phyloP scores from a whole-genome alignment of 2,113 vertebrate genomes.

The Neolamprologus sp. region DNA sequence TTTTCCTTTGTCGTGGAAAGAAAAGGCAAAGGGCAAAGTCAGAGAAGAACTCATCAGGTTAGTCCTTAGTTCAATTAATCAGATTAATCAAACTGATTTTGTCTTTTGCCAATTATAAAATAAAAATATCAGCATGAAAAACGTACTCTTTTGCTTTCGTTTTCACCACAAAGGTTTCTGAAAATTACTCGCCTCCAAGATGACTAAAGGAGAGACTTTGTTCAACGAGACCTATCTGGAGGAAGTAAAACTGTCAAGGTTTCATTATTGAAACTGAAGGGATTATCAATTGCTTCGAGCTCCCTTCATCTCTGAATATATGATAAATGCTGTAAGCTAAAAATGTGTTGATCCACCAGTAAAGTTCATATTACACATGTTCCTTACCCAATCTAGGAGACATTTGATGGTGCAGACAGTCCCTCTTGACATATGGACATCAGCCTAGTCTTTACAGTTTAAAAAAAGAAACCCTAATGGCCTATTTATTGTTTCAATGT shows the following conservation, averaged over 20 bases:
- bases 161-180: background rate
- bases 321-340: background rate
- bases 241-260: background rate
- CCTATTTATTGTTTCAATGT: background rate
- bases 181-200: background rate
- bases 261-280: background rate
- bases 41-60: background rate
- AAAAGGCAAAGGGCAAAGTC: background rate
- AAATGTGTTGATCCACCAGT: background rate
- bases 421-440: background rate
- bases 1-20: background rate
- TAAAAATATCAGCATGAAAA: background rate
- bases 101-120: background rate
- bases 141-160: background rate
- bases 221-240: background rate
- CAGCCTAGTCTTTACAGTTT: background rate
- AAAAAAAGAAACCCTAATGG: background rate
- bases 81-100: background rate
- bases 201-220: background rate
- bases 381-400: background rate
- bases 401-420: background rate
- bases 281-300: background rate
- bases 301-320: background rate
- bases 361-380: background rate
- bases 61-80: background rate